Conservation (phyloP, 2,113 vertebrate genomes). For the Helogale parvula region DNA sequence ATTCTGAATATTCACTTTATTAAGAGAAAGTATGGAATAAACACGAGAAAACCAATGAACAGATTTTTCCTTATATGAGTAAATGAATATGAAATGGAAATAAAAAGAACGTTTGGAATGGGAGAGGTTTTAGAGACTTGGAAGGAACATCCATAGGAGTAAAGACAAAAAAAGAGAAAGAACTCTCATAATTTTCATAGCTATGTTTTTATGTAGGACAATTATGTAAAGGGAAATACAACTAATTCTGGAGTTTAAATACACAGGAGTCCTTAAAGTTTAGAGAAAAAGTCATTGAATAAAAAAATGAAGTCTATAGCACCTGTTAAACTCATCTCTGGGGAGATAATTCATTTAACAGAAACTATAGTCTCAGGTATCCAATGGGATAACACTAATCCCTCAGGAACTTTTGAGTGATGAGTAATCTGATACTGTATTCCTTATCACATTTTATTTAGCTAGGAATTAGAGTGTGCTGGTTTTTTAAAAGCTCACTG, state of each 20-base stretch:
- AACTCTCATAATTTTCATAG: not conserved
- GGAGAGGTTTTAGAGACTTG: not conserved
- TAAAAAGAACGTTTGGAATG: not conserved
- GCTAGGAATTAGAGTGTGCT: not conserved
- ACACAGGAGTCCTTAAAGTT: not conserved
- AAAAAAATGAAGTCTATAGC: not conserved
- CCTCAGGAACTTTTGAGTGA: not conserved
- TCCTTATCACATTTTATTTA: not conserved
- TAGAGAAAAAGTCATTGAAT: not conserved
- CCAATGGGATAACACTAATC: not conserved
- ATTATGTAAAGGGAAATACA: not conserved
- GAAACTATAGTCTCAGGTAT: not conserved
- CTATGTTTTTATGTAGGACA: not conserved
- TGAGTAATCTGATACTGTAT: not conserved
- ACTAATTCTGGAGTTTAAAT: not conserved
- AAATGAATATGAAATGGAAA: not conserved
- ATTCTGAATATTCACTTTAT: not conserved
- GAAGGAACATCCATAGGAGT: not conserved
- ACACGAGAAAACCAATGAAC: not conserved
- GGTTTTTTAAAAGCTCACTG: slow-evolving; percentile 17
- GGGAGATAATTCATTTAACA: slow-evolving; percentile 25
- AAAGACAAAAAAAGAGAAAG: not conserved
- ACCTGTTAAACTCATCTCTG: not conserved
- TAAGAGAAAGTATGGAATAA: not conserved
- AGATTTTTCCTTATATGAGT: not conserved